Percentiles rank a stretch among this genome's conserved stretches.
phyloP scores from a whole-genome alignment of 2,797 vertebrate genomes.

The Acrossocheilus wenchowensis region DNA sequence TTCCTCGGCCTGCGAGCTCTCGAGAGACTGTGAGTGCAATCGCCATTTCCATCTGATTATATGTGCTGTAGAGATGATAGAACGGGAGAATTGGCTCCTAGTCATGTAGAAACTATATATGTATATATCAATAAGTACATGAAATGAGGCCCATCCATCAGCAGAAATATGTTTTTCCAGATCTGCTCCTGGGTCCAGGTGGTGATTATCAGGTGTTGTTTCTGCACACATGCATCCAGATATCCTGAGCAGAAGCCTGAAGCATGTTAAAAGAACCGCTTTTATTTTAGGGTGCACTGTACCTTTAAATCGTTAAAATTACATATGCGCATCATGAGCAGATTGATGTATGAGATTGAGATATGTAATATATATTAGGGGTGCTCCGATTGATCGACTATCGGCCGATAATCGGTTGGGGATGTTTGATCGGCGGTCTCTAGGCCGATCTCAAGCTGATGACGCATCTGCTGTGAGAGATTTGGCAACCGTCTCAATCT shows the following conservation, averaged over 20 bases:
- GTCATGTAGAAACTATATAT: neutral
- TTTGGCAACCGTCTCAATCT: no score
- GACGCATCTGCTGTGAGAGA: no score
- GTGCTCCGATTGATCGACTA: no score
- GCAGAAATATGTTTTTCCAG: neutral
- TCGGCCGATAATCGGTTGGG: no score
- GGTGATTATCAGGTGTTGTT: neutral
- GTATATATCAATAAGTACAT: neutral
- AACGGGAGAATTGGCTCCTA: neutral
- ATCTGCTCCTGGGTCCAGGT: neutral
- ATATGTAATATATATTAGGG: no score
- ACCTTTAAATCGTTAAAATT: no score
- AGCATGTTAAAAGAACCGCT: slow-evolving; percentile 54
- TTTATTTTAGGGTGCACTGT: no score
- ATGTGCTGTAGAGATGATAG: slow-evolving; percentile 34
- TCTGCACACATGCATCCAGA: neutral
- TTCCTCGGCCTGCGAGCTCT: slow-evolving; percentile 83
- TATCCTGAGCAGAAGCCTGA: slow-evolving; percentile 51
- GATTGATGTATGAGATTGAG: no score
- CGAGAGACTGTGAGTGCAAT: slow-evolving; percentile 91
- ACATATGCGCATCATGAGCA: no score
- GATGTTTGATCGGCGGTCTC: no score
- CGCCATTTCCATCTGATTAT: slow-evolving; percentile 40
- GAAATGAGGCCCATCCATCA: neutral
- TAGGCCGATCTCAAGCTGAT: no score